Evolutionary conservation across 2,888 invertebrate species (phyloP).

Genomic region (Chironomus tentans): DNA sequence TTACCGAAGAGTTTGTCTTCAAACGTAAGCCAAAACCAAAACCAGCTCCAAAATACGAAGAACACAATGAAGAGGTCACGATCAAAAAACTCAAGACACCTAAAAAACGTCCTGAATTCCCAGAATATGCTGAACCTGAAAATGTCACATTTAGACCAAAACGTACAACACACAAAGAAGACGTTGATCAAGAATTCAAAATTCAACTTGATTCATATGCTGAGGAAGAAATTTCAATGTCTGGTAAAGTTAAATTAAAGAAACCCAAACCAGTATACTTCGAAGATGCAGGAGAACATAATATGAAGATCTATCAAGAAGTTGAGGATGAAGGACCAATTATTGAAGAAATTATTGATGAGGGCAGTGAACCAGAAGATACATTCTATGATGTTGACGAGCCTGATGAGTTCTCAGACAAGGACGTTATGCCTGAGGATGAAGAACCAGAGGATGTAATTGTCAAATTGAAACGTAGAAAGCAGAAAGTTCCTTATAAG

Average conservation of each 20-base stretch:
- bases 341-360: slow-evolving; percentile 54
- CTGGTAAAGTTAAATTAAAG: slow-evolving; percentile 70
- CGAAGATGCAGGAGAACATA: slow-evolving; percentile 69
- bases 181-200: slow-evolving; percentile 83
- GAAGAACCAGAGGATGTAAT: slow-evolving; percentile 38
- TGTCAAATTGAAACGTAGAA: slow-evolving; percentile 45
- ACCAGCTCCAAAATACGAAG: slow-evolving; percentile 46
- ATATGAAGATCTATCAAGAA: slow-evolving; percentile 57
- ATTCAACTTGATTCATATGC: slow-evolving; percentile 77
- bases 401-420: slow-evolving; percentile 43
- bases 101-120: slow-evolving; percentile 55
- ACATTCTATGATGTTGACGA: slow-evolving; percentile 46
- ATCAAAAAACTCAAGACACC: slow-evolving; percentile 63
- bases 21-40: slow-evolving; percentile 43
- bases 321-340: slow-evolving; percentile 49
- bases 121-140: slow-evolving; percentile 65
- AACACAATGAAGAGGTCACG: slow-evolving; percentile 58
- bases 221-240: slow-evolving; percentile 80
- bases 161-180: slow-evolving; percentile 68
- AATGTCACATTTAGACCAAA: slow-evolving; percentile 72
- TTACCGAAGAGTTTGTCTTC: slow-evolving; percentile 34
- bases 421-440: slow-evolving; percentile 42
- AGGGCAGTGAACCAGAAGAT: slow-evolving; percentile 44
- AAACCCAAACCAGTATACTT: slow-evolving; percentile 63
- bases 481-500: slow-evolving; percentile 45